phyloP scores from a whole-genome alignment of 2,797 vertebrate genomes.

The Eulemur mongoz region DNA sequence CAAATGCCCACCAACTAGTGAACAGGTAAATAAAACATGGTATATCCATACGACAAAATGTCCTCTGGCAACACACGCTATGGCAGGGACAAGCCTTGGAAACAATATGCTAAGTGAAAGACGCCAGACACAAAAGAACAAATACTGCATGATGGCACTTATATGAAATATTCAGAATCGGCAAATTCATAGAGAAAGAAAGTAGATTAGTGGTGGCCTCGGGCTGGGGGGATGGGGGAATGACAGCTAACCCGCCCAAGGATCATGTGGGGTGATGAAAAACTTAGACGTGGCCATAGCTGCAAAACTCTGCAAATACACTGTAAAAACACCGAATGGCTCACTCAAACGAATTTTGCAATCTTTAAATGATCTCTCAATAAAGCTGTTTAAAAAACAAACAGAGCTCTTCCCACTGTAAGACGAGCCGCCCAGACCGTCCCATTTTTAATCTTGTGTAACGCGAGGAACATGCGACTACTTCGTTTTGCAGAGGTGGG shows the following conservation, averaged over 20 bases:
- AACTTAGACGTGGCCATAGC: background rate
- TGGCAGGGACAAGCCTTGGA: rapidly evolving
- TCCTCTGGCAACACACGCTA: background rate
- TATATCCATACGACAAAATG: background rate
- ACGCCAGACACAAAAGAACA: background rate
- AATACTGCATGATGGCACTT: background rate
- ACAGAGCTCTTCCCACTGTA: background rate
- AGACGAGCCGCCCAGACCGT: background rate
- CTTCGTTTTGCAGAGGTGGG: background rate
- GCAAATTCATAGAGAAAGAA: background rate
- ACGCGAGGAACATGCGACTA: rapidly evolving
- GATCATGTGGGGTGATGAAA: background rate
- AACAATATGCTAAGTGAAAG: background rate
- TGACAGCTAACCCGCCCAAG: background rate
- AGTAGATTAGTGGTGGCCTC: background rate
- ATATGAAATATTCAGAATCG: background rate
- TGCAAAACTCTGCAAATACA: background rate
- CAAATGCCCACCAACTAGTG: too few relatives aligned
- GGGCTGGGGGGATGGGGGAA: background rate
- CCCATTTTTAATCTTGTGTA: background rate
- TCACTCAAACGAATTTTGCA: background rate
- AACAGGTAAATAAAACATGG: background rate
- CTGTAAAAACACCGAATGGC: too few relatives aligned
- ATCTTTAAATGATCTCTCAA: background rate
- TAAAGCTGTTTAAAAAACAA: background rate